Conservation (phyloP, 2,113 vertebrate species). For the Eudorcas thomsonii region DNA sequence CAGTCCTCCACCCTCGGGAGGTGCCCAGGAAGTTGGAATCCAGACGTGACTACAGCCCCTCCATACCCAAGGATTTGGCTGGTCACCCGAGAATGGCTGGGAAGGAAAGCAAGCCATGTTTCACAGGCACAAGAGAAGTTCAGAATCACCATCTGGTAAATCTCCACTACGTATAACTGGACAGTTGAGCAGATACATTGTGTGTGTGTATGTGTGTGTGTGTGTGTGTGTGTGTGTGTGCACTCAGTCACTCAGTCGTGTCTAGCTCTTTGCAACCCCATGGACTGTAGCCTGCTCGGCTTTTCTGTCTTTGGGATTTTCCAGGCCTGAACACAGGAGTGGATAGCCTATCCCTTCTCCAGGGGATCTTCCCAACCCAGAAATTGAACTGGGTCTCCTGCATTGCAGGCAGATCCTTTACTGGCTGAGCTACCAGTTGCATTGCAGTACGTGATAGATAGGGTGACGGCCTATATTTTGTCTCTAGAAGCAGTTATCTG, state of each 20-base stretch:
- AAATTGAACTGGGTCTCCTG: not conserved
- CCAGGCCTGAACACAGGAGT: not conserved
- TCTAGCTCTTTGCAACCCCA: not conserved
- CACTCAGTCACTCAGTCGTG: accelerated
- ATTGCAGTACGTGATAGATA: not conserved
- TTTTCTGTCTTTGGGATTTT: not conserved
- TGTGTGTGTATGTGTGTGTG: not conserved
- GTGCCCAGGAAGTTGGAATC: not conserved
- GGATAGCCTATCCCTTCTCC: not conserved
- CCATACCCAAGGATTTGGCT: not conserved
- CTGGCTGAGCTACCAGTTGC: not conserved
- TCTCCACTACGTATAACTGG: not conserved
- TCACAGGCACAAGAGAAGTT: not conserved
- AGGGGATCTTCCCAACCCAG: not conserved
- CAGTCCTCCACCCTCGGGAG: not conserved
- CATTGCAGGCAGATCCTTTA: not conserved
- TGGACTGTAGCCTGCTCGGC: not conserved
- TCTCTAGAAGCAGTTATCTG: not conserved
- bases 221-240: not conserved
- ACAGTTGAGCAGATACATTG: not conserved
- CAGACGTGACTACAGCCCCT: not conserved
- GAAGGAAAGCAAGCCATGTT: not conserved
- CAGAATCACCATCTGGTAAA: not conserved
- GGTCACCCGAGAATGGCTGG: not conserved
- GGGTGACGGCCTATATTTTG: not conserved